phyloP scores from a whole-genome alignment of 2,113 vertebrate species.

The Thalassarche chlororhynchos region DNA sequence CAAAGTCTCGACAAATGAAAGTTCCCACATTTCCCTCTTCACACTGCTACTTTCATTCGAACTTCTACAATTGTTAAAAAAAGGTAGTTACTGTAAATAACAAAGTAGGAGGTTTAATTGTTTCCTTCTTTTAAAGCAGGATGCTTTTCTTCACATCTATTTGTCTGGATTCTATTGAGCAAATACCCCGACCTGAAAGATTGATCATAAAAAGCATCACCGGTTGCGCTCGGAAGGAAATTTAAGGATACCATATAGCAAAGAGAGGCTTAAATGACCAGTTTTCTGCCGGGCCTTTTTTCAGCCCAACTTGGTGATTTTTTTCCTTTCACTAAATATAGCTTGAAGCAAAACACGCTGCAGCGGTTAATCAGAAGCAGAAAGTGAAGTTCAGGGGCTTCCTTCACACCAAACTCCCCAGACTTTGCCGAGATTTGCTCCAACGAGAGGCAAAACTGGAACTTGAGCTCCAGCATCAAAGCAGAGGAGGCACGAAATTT shows the following conservation, averaged over 20 bases:
- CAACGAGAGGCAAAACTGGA: not conserved
- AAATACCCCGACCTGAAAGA: constrained; percentile 44
- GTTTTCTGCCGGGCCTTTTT: constrained; percentile 48
- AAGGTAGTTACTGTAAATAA: constrained; percentile 77
- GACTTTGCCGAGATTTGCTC: not conserved
- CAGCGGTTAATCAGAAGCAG: constrained; percentile 15
- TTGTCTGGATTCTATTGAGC: constrained; percentile 56
- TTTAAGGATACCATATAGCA: constrained; percentile 38
- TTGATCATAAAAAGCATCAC: constrained; percentile 64
- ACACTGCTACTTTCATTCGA: constrained; percentile 73
- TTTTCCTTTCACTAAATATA: constrained; percentile 1
- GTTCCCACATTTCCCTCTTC: constrained; percentile 79
- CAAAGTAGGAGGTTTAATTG: constrained; percentile 72
- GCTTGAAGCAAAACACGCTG: not conserved
- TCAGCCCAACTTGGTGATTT: not conserved
- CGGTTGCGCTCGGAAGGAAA: constrained; percentile 46
- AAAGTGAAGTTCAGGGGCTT: not conserved
- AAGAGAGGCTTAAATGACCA: constrained; percentile 34
- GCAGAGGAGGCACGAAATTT: not conserved
- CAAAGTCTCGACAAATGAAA: constrained; percentile 74
- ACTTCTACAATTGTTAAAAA: constrained; percentile 71
- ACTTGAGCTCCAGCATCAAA: not conserved
- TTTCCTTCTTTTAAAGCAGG: constrained; percentile 65
- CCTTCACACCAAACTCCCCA: not conserved
- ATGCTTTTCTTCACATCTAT: constrained; percentile 61